phyloP scores from a whole-genome alignment of 2,888 invertebrate genomes.

The Agrotis clavis region DNA sequence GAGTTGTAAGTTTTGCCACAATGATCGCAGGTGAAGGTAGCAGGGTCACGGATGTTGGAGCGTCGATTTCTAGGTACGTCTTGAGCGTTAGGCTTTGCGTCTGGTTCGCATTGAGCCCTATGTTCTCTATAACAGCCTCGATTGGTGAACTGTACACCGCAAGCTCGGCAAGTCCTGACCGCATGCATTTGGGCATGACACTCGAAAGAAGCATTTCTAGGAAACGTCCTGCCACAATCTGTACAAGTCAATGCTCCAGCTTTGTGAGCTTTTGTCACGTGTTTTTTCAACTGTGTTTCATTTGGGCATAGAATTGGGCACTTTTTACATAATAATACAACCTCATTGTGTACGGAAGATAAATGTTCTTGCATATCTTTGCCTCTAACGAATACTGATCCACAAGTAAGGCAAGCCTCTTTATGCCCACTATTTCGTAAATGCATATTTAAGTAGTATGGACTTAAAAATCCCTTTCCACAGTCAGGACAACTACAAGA shows the following conservation, averaged over 20 bases:
- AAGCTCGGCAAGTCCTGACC: constrained; percentile 82
- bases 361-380: constrained; percentile 79
- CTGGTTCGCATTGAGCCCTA: constrained; percentile 82
- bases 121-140: constrained; percentile 85
- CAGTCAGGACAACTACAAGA: constrained; percentile 81
- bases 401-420: constrained; percentile 82
- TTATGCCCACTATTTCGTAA: constrained; percentile 84
- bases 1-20: constrained; percentile 83
- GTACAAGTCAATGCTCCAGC: constrained; percentile 76
- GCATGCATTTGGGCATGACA: constrained; percentile 84
- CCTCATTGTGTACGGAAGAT: constrained; percentile 72
- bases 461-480: constrained; percentile 79
- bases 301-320: constrained; percentile 78
- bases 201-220: constrained; percentile 78
- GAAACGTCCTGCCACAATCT: constrained; percentile 82
- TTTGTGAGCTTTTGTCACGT: constrained; percentile 76
- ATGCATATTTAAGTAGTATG: constrained; percentile 80
- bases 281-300: constrained; percentile 72
- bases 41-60: constrained; percentile 84
- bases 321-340: constrained; percentile 72
- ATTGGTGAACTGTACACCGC: constrained; percentile 83
- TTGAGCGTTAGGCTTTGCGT: constrained; percentile 79
- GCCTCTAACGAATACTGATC: constrained; percentile 75
- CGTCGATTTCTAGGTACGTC: constrained; percentile 76
- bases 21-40: constrained; percentile 83